phyloP scores from a whole-genome alignment of 1,140 invertebrate genomes.

The Heliconius hermathena region DNA sequence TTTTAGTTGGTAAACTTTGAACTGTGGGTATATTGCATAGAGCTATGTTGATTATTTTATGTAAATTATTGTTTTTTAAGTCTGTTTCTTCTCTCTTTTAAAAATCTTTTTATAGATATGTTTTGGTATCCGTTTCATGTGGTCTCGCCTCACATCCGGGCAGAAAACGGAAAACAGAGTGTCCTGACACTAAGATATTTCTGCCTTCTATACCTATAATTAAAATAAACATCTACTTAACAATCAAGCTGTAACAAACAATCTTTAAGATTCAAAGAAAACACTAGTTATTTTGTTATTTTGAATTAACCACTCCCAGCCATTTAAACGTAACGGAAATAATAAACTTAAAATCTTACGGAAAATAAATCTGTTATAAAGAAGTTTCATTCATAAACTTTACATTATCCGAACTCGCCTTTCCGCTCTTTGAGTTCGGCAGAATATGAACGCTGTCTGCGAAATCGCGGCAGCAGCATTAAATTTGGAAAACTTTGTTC shows the following conservation, averaged over 20 bases:
- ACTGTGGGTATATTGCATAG: background rate
- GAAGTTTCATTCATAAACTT: slow-evolving; percentile 6
- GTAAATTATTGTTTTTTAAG: background rate
- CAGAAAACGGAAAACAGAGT: too few relatives aligned
- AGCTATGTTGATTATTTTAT: background rate
- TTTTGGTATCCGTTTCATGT: too few relatives aligned
- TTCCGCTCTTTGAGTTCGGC: slow-evolving; percentile 3
- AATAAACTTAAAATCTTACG: background rate
- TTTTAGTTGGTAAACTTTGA: background rate
- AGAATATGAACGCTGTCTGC: background rate
- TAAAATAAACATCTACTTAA: too few relatives aligned
- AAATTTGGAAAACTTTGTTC: background rate
- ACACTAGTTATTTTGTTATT: too few relatives aligned
- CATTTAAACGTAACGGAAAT: background rate
- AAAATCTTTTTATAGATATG: too few relatives aligned
- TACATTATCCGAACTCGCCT: slow-evolving; percentile 4
- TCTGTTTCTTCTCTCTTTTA: too few relatives aligned
- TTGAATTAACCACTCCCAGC: background rate
- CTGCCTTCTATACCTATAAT: too few relatives aligned
- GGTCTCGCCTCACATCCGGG: too few relatives aligned
- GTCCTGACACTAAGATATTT: too few relatives aligned
- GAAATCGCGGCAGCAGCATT: too few relatives aligned
- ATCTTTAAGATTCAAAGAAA: too few relatives aligned
- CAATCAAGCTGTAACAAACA: too few relatives aligned
- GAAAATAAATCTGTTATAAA: slow-evolving; percentile 3